These are phyloP conservation scores for Dinocampus coccinellae DNA, from an alignment of 2,888 invertebrate species.

Conservation along the genomic window DNA sequence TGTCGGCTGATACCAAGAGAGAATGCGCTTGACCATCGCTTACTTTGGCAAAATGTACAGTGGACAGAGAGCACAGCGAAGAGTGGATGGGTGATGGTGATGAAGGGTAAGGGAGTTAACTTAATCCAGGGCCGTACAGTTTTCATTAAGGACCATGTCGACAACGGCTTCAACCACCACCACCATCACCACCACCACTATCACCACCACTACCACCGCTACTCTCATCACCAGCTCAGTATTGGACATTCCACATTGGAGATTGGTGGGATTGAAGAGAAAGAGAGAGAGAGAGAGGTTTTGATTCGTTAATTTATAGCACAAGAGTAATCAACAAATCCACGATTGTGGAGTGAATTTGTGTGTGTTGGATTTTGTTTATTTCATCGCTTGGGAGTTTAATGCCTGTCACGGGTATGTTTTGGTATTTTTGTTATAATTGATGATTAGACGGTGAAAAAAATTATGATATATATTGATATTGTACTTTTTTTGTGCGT, in stretches of 20 bases:
- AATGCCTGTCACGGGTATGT: too few species aligned
- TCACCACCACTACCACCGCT: slow-evolving; percentile 48
- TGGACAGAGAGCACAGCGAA: slow-evolving; percentile 29
- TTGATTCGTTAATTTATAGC: slow-evolving; percentile 30
- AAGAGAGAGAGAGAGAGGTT: not conserved
- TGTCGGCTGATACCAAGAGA: slow-evolving; percentile 31
- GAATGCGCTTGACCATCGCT: slow-evolving; percentile 48
- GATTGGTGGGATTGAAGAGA: slow-evolving; percentile 14
- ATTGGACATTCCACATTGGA: slow-evolving; percentile 56
- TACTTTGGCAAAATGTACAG: slow-evolving; percentile 46
- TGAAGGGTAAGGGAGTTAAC: slow-evolving; percentile 53
- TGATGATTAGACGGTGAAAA: not conserved
- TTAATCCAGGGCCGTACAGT: slow-evolving; percentile 68
- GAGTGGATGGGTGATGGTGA: not conserved
- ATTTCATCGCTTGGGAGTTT: not conserved
- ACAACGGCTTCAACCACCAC: slow-evolving; percentile 15
- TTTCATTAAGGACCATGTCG: slow-evolving; percentile 63
- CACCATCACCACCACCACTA: slow-evolving; percentile 4
- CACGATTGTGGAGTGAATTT: slow-evolving; percentile 15
- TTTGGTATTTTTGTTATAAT: too few species aligned
- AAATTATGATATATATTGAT: not conserved
- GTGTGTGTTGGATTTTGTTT: not conserved
- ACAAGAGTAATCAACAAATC: slow-evolving; percentile 6
- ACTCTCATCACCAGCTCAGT: slow-evolving; percentile 47
- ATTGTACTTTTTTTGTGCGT: not conserved